Conservation (phyloP, 2,113 vertebrate species). For the Prionailurus bengalensis region DNA sequence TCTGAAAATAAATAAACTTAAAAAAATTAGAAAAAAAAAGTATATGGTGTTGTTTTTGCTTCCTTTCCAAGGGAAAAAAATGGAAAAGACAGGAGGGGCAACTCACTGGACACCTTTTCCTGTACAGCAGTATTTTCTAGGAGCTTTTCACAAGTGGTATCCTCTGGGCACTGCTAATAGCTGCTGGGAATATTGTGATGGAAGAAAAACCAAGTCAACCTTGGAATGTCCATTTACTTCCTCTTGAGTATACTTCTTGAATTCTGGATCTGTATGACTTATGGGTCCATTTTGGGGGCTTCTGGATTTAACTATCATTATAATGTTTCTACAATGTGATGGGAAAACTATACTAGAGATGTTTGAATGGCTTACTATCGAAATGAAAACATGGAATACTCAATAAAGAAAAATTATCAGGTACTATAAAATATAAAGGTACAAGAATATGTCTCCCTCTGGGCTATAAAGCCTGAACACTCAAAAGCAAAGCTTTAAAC, state of each 20-base stretch:
- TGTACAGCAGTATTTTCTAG: not conserved
- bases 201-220: constrained; percentile 3
- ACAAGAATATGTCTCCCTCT: not conserved
- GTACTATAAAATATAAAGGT: constrained; percentile 40
- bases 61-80: constrained; percentile 46
- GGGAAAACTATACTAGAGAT: not conserved
- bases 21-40: too few species aligned
- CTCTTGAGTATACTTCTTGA: not conserved
- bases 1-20: too few species aligned
- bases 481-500: constrained; percentile 44
- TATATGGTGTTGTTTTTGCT: not conserved
- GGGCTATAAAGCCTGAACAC: constrained; percentile 29
- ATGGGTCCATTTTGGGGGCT: constrained; percentile 23
- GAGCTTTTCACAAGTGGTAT: not conserved
- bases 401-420: constrained; percentile 50
- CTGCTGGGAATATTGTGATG: not conserved
- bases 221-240: not conserved
- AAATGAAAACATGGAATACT: constrained; percentile 35
- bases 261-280: not conserved
- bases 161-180: not conserved
- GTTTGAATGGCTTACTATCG: constrained; percentile 38
- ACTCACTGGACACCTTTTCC: not conserved
- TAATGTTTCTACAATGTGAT: not conserved
- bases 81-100: not conserved
- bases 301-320: constrained; percentile 49